Evolutionary conservation across 2,797 vertebrate species (phyloP).

Genomic region (Chrysocyon brachyurus): DNA sequence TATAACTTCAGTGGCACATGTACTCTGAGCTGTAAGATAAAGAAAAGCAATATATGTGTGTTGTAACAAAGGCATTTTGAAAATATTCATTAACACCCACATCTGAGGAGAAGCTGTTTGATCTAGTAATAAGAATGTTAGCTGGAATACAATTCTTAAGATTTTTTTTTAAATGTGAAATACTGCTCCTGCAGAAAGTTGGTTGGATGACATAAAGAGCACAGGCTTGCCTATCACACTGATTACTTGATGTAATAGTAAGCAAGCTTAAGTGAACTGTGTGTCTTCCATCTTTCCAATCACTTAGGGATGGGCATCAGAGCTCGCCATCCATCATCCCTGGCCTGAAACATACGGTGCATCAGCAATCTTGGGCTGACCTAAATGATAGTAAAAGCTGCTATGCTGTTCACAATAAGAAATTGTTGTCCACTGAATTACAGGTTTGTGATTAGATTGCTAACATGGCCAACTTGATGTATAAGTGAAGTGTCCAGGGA

Average conservation of each 20-base stretch:
- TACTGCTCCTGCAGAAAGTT: slow-evolving; percentile 86
- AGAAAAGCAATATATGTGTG: slow-evolving; percentile 16
- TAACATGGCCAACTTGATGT: slow-evolving; percentile 90
- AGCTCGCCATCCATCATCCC: slow-evolving; percentile 95
- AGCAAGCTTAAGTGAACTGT: slow-evolving; percentile 96
- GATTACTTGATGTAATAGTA: slow-evolving; percentile 94
- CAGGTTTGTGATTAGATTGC: slow-evolving; percentile 91
- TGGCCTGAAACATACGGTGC: slow-evolving; percentile 92
- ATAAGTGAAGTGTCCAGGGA: slow-evolving; percentile 87
- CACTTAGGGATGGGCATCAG: slow-evolving; percentile 95
- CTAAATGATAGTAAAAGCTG: slow-evolving; percentile 90
- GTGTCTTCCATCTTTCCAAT: slow-evolving; percentile 96
- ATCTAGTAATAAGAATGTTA: slow-evolving; percentile 85
- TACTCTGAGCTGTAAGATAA: background rate
- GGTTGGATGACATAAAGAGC: slow-evolving; percentile 87
- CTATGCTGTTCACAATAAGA: slow-evolving; percentile 89
- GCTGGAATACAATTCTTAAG: slow-evolving; percentile 80
- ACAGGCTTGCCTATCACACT: slow-evolving; percentile 90
- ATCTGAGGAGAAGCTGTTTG: slow-evolving; percentile 83
- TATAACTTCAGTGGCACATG: background rate
- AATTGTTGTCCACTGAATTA: slow-evolving; percentile 91
- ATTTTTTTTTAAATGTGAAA: slow-evolving; percentile 82
- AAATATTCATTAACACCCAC: slow-evolving; percentile 53
- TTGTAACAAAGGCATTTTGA: background rate
- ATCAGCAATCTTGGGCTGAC: slow-evolving; percentile 93